Evolutionary conservation across 2,888 invertebrate genomes (phyloP).

Genomic region (Epinotia nisella): DNA sequence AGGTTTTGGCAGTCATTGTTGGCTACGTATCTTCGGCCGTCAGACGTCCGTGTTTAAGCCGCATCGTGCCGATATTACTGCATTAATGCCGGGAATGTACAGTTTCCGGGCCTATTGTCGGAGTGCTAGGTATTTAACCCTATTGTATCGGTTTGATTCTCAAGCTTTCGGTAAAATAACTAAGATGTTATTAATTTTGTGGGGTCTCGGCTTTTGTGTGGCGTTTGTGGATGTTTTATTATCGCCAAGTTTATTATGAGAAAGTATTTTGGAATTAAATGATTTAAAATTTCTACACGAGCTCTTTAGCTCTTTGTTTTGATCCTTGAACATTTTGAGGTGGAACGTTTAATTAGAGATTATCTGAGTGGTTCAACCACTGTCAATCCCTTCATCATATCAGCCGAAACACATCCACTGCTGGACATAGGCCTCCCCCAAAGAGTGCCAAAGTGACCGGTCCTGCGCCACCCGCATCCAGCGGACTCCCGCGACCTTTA

Average conservation of each 20-base stretch:
- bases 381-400: no score
- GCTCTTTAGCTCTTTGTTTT: not conserved
- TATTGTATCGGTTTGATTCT: slow-evolving; percentile 34
- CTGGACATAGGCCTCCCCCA: no score
- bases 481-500: no score
- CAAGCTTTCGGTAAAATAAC: slow-evolving; percentile 26
- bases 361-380: not conserved
- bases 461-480: no score
- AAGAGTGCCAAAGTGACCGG: no score
- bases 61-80: slow-evolving; percentile 46
- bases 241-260: not conserved
- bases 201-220: slow-evolving; percentile 10
- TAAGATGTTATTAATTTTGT: slow-evolving; percentile 32
- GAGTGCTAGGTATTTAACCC: slow-evolving; percentile 39
- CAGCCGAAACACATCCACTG: no score
- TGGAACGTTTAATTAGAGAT: not conserved
- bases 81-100: slow-evolving; percentile 48
- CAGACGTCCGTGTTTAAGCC: slow-evolving; percentile 45
- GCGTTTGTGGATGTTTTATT: not conserved
- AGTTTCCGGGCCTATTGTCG: slow-evolving; percentile 36
- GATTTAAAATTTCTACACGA: not conserved
- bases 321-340: not conserved
- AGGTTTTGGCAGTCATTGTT: slow-evolving; percentile 2
- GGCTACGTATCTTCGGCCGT: slow-evolving; percentile 23
- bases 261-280: not conserved